Conservation (phyloP, 2,888 invertebrate species). For the Scaptomyza parva region DNA sequence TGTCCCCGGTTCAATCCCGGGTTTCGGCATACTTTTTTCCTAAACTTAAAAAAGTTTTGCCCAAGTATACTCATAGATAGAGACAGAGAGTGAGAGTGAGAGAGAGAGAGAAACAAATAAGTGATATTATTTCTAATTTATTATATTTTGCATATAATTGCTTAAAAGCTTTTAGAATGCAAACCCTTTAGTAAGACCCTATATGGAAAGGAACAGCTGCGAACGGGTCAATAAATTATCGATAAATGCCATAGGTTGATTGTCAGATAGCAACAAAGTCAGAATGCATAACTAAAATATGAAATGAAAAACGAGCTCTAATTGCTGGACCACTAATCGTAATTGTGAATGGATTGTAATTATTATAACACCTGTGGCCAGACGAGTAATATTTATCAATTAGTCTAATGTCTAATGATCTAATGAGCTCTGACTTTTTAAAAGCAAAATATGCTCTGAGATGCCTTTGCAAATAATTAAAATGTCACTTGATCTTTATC, state of each 20-base stretch:
- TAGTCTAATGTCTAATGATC: conserved; percentile 38
- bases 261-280: neutral
- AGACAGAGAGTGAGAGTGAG: neutral
- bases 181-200: conserved; percentile 1
- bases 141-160: conserved; percentile 36
- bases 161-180: conserved; percentile 11
- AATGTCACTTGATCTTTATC: conserved; percentile 8
- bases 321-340: conserved; percentile 30
- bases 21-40: conserved; percentile 61
- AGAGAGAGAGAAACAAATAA: neutral
- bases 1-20: conserved; percentile 84
- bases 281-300: conserved; percentile 6
- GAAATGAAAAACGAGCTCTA: conserved; percentile 5
- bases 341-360: conserved; percentile 26
- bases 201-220: conserved; percentile 5
- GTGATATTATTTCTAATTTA: conserved; percentile 50
- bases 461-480: neutral
- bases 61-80: neutral
- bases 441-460: conserved; percentile 25
- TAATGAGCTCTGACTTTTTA: conserved; percentile 15
- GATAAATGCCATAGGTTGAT: conserved; percentile 11
- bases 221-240: conserved; percentile 54
- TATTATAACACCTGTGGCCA: conserved; percentile 45
- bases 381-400: conserved; percentile 17
- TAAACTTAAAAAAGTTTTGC: no score